Evolutionary conservation across 2,113 vertebrate genomes (phyloP), one percentile per base, ranked within the genome.

Genomic region (Melanocharis versteri): DNA sequence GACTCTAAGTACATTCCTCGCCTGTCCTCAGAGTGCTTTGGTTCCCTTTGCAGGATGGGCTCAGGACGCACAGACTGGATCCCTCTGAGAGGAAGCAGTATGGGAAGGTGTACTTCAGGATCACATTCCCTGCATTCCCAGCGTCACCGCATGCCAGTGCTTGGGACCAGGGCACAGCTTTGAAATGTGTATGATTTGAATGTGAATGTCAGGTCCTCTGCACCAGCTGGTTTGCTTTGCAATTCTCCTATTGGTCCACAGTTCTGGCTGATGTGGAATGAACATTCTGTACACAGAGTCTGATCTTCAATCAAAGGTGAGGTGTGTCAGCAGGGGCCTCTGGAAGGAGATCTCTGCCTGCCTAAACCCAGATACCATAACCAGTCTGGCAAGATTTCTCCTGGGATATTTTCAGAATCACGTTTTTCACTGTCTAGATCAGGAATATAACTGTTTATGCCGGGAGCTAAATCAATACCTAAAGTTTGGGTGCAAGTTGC

Each of bases 101-200:
- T 21, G 21, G 35, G 53, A 73, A 56, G 48, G 39, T 17, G 47
- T 28, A 79, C 35, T 35, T 68, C 35, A 47, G 64, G 69, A 60
- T 64, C 18, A 39, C 22, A 72, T 24, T 14, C 13, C 11, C 1
- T 21, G 17, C 45, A 48, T 44, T 64, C 22, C 37, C 33, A 58
- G 23, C 0, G 0, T 27, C 54, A 42, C 30, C 13, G 57, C 12
- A 19, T 18, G 18, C 2, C 1, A 5, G 42, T 31, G 23, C 44
- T 58, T 2, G 9, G 65, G 37, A 53, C 30, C 26, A 58, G 51
- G 13, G 20, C 9, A 72, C 35, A 42, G 6, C 33, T 91, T 37
- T 53, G 37, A 72, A 89, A 66, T 8, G 8, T 7, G 1, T 11
- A 7, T 2, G 3, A 31, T 62, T 31, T 27, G 51, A 31, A 42